Conservation (phyloP, 2,113 vertebrate genomes). For the Sterna hirundo region DNA sequence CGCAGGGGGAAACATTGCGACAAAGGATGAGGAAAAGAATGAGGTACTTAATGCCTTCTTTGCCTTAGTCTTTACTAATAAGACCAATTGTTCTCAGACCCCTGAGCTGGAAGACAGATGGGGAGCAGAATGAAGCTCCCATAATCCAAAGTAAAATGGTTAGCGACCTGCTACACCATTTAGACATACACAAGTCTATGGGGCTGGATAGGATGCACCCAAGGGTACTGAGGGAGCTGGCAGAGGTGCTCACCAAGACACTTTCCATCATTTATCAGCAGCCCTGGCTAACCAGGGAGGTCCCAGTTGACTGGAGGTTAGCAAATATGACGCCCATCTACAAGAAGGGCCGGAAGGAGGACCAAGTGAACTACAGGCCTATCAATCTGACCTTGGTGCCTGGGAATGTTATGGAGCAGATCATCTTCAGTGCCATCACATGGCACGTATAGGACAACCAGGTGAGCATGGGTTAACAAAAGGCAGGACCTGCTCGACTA, state of each 20-base stretch:
- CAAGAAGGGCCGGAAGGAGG: background rate
- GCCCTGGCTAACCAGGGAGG: background rate
- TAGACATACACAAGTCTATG: background rate
- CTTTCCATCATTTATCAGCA: background rate
- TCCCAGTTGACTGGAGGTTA: background rate
- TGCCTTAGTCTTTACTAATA: too few relatives aligned
- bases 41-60: too few relatives aligned
- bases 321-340: background rate
- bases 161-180: background rate
- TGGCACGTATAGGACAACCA: background rate
- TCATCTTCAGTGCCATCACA: background rate
- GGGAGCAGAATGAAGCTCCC: background rate
- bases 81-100: too few relatives aligned
- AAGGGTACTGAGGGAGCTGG: background rate
- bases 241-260: background rate
- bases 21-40: too few relatives aligned
- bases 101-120: background rate
- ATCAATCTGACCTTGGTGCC: background rate
- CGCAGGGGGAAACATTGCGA: too few relatives aligned
- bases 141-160: background rate
- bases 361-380: background rate
- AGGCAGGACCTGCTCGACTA: too few relatives aligned
- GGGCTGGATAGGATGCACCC: background rate
- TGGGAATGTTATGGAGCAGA: background rate
- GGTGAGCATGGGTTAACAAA: background rate